A percentile compares a stretch with the other conserved stretches of the same genome.
These are phyloP conservation scores for Probaryconus sp. DNA, from an alignment of 1,140 invertebrate species.

Conservation along the genomic window DNA sequence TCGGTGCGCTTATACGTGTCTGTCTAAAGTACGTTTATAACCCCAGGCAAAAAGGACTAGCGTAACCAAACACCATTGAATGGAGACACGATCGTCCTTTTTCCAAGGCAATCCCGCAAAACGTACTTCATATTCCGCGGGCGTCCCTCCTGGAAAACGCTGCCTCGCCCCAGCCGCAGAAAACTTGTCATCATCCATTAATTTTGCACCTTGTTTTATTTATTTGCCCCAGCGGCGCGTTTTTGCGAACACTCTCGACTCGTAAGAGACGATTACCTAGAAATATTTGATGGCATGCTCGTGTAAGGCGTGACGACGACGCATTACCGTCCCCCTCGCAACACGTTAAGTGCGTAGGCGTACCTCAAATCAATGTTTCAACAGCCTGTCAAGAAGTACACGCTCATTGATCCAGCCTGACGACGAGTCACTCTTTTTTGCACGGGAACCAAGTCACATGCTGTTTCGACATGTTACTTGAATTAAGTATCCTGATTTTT, in stretches of 20 bases:
- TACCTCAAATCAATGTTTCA: slow-evolving; percentile 69
- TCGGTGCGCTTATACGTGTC: no score
- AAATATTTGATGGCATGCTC: slow-evolving; percentile 66
- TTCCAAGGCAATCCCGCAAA: no score
- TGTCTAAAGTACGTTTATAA: no score
- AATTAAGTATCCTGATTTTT: no score
- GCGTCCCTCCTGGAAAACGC: not conserved
- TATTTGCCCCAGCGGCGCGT: slow-evolving; percentile 45
- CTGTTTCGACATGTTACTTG: not conserved
- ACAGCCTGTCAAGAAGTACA: slow-evolving; percentile 50
- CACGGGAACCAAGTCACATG: slow-evolving; percentile 2
- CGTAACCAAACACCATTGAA: no score
- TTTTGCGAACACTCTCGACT: slow-evolving; percentile 50
- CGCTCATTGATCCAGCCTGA: slow-evolving; percentile 38
- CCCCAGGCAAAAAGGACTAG: no score
- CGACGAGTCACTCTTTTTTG: not conserved
- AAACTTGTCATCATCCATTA: slow-evolving; percentile 44
- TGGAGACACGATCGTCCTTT: no score
- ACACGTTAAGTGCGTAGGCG: slow-evolving; percentile 53
- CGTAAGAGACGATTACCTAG: slow-evolving; percentile 55
- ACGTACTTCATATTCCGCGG: slow-evolving; percentile 5
- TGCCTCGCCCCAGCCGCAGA: not conserved
- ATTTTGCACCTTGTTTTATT: slow-evolving; percentile 48
- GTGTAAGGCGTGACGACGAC: slow-evolving; percentile 50
- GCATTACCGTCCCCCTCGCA: slow-evolving; percentile 55